Percentiles rank a stretch among this genome's conserved stretches.
Evolutionary conservation across 2,888 invertebrate species (phyloP).

Genomic region (Dicranocentrus wangi): DNA sequence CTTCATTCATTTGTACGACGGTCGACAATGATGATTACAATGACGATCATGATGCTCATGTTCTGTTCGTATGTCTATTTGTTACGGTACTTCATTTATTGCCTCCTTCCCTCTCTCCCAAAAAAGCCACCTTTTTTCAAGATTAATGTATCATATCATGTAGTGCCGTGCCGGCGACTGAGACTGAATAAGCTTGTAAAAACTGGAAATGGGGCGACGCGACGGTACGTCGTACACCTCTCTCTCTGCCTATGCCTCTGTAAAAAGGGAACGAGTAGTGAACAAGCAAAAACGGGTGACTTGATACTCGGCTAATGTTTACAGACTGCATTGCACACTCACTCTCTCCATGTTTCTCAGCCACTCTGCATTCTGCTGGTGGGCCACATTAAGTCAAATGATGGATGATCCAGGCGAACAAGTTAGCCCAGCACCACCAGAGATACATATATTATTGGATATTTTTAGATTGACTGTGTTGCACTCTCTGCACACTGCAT

Average conservation of each 20-base stretch:
- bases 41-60: constrained; percentile 31
- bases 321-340: neutral
- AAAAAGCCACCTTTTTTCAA: constrained; percentile 3
- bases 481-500: too few species aligned
- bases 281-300: constrained; percentile 10
- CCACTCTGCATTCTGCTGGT: neutral
- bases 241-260: neutral
- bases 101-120: neutral
- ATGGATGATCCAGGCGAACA: constrained; percentile 37
- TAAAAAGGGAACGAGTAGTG: constrained; percentile 1
- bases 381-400: constrained; percentile 41
- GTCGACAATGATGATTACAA: constrained; percentile 18
- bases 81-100: constrained; percentile 50
- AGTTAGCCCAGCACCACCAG: neutral
- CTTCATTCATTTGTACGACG: neutral
- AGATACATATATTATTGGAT: neutral
- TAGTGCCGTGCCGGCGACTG: too few species aligned
- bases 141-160: constrained; percentile 9
- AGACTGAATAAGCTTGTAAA: constrained; percentile 6
- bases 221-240: too few species aligned
- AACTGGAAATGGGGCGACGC: neutral
- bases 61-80: too few species aligned
- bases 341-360: constrained; percentile 4
- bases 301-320: constrained; percentile 4
- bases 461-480: too few species aligned